Conservation (phyloP, 1,140 invertebrate species). For the Drosophila busckii region DNA sequence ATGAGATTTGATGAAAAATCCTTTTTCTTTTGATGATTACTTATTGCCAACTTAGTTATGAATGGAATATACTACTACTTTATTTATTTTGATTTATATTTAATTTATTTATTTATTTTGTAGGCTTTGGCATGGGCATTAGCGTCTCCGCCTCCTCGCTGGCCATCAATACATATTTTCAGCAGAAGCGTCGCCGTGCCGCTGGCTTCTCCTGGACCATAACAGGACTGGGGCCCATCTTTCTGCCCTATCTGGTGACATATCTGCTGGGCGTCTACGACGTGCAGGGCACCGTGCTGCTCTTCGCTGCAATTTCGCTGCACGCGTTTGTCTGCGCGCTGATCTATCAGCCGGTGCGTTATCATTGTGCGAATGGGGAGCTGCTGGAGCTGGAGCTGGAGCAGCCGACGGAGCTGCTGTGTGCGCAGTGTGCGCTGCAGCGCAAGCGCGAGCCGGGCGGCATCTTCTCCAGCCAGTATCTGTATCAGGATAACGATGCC, state of each 20-base stretch:
- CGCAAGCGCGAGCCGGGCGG: conserved; percentile 74
- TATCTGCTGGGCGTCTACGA: conserved; percentile 80
- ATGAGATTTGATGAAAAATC: too few species aligned
- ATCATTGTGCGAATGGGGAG: conserved; percentile 77
- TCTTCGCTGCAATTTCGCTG: conserved; percentile 81
- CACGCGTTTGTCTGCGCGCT: conserved; percentile 82
- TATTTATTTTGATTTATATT: too few species aligned
- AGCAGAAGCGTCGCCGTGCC: conserved; percentile 81
- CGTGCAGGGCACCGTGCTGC: conserved; percentile 81
- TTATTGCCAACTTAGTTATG: too few species aligned
- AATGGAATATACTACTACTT: too few species aligned
- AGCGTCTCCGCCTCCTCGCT: conserved; percentile 82
- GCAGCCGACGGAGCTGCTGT: conserved; percentile 30
- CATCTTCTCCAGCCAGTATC: conserved; percentile 83
- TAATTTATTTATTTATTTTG: too few species aligned
- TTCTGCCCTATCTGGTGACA: conserved; percentile 81
- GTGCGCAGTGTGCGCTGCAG: conserved; percentile 63
- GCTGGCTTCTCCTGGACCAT: conserved; percentile 82
- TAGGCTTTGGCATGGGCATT: conserved; percentile 83
- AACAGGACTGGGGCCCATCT: conserved; percentile 81
- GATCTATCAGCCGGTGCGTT: conserved; percentile 83
- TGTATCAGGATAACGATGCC: conserved; percentile 84
- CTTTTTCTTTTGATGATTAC: too few species aligned
- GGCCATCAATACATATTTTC: conserved; percentile 83
- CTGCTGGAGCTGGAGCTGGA: conserved; percentile 6